Percentiles rank a stretch among this genome's conserved stretches.
Evolutionary conservation across 2,113 vertebrate species (phyloP).

Genomic region (Telmatochromis sp.): DNA sequence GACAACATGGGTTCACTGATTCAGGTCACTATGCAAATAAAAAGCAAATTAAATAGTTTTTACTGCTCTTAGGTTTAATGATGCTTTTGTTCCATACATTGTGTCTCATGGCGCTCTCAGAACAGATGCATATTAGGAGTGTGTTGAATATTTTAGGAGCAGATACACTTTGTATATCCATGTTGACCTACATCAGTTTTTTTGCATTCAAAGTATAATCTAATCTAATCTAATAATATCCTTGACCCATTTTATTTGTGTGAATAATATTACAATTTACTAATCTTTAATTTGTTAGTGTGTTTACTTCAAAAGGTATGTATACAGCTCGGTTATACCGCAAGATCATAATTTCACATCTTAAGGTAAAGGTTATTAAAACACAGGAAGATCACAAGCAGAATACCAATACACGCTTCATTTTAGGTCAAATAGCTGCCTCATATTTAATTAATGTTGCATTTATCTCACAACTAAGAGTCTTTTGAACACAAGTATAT

Average conservation of each 20-base stretch:
- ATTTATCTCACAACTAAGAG: not conserved
- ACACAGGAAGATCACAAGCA: not conserved
- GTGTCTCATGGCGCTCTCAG: not conserved
- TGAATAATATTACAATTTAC: not conserved
- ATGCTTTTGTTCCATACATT: not conserved
- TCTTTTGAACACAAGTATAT: not conserved
- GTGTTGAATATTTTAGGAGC: not conserved
- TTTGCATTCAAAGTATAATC: not conserved
- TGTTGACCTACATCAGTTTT: not conserved
- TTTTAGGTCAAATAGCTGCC: not conserved
- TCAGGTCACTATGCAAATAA: not conserved
- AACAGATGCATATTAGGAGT: not conserved
- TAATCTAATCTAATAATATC: rapidly evolving
- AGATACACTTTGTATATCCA: not conserved
- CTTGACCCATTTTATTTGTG: not conserved
- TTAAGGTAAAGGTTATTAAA: not conserved
- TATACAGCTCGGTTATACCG: not conserved
- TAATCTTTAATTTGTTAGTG: not conserved
- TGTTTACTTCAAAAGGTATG: rapidly evolving
- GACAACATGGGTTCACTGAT: not conserved
- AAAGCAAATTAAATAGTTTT: not conserved
- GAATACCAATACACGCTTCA: rapidly evolving
- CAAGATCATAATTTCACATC: not conserved
- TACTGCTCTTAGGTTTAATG: not conserved
- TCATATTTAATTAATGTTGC: not conserved